Evolutionary conservation across 2,888 invertebrate genomes (phyloP), one percentile per base, ranked within the genome.

Genomic region (Athalia rosae): DNA sequence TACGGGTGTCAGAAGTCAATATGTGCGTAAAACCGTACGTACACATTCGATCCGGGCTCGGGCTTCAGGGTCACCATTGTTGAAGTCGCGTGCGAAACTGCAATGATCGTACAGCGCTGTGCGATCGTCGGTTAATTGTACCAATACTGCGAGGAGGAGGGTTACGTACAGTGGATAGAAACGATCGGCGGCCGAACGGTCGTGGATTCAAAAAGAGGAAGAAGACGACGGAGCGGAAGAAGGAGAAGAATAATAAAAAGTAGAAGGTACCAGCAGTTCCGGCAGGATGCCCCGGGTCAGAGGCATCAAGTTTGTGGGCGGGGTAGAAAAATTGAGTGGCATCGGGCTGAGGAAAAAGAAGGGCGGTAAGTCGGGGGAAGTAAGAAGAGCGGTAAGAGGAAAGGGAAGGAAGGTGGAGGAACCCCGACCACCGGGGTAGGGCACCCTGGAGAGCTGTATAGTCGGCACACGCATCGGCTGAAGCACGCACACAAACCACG

Each of bases 381-480:
- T 53, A 9, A 15, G 47, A 61, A 76, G 76, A 13, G 28, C 45
- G 28, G 28, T 2, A 28, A 61, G n/a, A 73, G 76, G 78, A 63
- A 53, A 28, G 67, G 69, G 67, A 76, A 73, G 76, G 50, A 67
- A 74, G 61, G 74, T 62, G 41, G 74, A 74, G 74, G 74, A 61
- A 74, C 61, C 74, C 74, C 74, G 61, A 74, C 74, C 74, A 74
- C 81, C 81, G 81, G 82, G 81, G 83, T 87, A 87, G 85, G 82
- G 86, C 82, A 86, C 87, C 87, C 87, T 83, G 82, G 87, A 87
- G 87, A 79, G 86, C 84, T 81, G 82, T 87, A 74, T 62, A 85
- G 81, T 77, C 79, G 83, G 81, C 83, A 83, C 81, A 82, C 81
- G 82, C 84, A 82, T 82, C 81, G 81, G 81, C 79, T 79, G 15